phyloP scores from a whole-genome alignment of 2,797 vertebrate species.

The Mionectes olivaceus region DNA sequence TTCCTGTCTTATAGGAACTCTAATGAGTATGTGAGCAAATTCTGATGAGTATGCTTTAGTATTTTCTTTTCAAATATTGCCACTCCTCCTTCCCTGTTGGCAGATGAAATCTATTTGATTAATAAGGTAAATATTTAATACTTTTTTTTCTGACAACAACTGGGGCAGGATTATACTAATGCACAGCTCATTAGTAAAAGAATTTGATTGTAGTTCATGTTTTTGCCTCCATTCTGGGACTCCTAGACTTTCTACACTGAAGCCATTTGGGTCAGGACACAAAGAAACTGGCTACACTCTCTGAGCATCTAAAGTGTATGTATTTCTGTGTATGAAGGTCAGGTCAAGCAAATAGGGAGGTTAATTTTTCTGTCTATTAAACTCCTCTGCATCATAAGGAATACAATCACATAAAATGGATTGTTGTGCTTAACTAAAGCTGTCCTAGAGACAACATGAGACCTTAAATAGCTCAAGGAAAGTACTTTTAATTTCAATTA shows the following conservation, averaged over 20 bases:
- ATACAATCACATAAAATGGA: not conserved
- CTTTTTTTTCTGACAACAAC: not conserved
- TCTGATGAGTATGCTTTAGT: not conserved
- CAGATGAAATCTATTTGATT: not conserved
- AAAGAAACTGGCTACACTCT: not conserved
- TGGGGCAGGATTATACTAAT: not conserved
- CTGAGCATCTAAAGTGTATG: not conserved
- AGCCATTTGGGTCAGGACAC: not conserved
- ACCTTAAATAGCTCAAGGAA: not conserved
- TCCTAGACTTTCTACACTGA: not conserved
- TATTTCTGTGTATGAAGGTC: not conserved
- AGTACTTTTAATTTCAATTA: not conserved
- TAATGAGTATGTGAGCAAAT: not conserved
- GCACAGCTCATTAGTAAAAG: not conserved
- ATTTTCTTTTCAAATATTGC: not conserved
- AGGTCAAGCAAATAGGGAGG: not conserved
- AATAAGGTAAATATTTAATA: constrained; percentile 16
- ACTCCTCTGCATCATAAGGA: not conserved
- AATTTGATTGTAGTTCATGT: not conserved
- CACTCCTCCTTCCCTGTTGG: not conserved
- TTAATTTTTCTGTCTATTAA: not conserved
- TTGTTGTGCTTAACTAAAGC: not conserved
- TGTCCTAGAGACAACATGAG: not conserved
- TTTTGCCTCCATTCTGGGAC: not conserved
- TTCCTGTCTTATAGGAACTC: not conserved